Base-by-base conservation (phyloP, 2,888 invertebrate species). In the Kuschelorhynchus macadamiae region DNA sequence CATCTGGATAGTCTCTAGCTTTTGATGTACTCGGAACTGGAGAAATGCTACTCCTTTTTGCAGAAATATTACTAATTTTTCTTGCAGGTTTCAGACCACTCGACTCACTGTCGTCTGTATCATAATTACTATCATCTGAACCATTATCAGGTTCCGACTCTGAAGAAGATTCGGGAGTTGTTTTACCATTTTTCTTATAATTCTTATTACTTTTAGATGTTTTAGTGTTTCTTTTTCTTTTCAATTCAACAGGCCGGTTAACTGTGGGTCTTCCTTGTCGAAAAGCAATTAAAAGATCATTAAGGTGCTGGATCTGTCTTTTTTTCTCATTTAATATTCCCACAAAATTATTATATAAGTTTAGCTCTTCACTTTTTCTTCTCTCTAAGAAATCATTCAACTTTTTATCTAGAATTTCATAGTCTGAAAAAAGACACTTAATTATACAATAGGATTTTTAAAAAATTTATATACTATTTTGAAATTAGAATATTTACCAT, bases 281-380 rank as follows among this genome's bases (percentile, higher is more conserved):
- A 47, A 77, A 76, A 25, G 77, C 79, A 57, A 79, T 73, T 59
- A 83, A 67, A n/a, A 79, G 70, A 70, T 82, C 80, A 59, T 75
- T 80, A 42, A 82, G 72, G 71, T 80, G 79, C 60, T 80, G 79
- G 66, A 82, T 82, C 42, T 78, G 73, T 18, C 72, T 75, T 68
- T 82, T 82, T 60, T 83, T 83, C 69, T 81, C 82, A 73, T 82
- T 82, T 70, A 83, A 69, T 30, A 81, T 44, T 52, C 77, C 68
- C 20, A 79, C 62, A 75, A 82, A 82, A 25, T 76, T 78, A 50
- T 77, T 79, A 12, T 77, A 79, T 60, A 81, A 73, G 63, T 77
- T 72, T 52, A 76, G 61, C 53, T 82, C 81, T 47, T 77, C 75
- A 12, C 46, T n/a, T 50, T 73, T 61, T 64, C 76, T 79, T 57